Percentiles rank a stretch among this genome's conserved stretches.
These are phyloP conservation scores for Musca vetustissima DNA, from an alignment of 1,140 invertebrate genomes.

Conservation along the genomic window DNA sequence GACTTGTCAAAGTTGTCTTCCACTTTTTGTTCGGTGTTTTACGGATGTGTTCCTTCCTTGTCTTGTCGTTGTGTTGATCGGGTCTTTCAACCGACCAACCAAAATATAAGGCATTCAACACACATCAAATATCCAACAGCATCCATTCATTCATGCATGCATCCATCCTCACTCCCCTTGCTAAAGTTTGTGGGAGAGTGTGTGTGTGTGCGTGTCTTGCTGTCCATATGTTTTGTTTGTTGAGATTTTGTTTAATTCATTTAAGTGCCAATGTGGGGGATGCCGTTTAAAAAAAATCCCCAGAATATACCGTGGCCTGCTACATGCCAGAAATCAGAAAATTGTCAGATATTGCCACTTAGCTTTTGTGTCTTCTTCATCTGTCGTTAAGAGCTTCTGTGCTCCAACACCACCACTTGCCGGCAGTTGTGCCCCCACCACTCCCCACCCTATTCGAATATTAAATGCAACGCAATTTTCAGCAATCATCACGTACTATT, in stretches of 20 bases:
- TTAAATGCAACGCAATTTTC: slow-evolving; percentile 34
- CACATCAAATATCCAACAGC: too few species aligned
- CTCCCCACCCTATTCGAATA: background rate
- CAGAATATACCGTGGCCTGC: background rate
- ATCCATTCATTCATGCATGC: too few species aligned
- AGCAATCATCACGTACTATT: slow-evolving; percentile 55
- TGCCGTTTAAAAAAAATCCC: too few species aligned
- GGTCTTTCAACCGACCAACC: too few species aligned
- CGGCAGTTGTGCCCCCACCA: background rate
- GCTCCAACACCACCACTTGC: background rate
- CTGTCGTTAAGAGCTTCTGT: slow-evolving; percentile 21
- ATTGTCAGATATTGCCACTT: slow-evolving; percentile 6
- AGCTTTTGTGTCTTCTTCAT: slow-evolving; percentile 2
- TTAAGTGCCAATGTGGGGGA: too few species aligned
- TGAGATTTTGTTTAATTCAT: too few species aligned
- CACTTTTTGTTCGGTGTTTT: background rate
- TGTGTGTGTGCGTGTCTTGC: background rate
- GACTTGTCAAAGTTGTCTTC: slow-evolving; percentile 21
- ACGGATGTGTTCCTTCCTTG: background rate
- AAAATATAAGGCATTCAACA: too few species aligned
- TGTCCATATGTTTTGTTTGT: too few species aligned
- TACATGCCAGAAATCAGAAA: slow-evolving; percentile 10
- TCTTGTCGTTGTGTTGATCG: too few species aligned
- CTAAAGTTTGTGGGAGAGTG: background rate
- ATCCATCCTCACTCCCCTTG: too few species aligned